Percentiles rank a stretch among this genome's conserved stretches.
Evolutionary conservation across 2,797 vertebrate genomes (phyloP).

Genomic region (Aeoliscus strigatus): DNA sequence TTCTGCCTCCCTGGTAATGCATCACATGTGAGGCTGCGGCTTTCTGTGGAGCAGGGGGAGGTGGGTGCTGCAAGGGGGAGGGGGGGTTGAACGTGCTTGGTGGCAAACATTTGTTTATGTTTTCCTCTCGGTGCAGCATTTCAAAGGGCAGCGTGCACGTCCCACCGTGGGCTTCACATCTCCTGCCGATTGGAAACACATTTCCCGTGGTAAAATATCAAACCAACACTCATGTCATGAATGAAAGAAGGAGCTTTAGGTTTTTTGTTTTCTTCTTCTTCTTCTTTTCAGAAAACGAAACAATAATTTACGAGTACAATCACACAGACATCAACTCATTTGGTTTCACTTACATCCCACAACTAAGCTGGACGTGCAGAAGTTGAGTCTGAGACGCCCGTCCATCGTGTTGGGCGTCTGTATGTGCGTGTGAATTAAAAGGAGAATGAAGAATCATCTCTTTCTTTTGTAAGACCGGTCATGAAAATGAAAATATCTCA

Average conservation of each 20-base stretch:
- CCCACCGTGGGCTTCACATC: conserved; percentile 55
- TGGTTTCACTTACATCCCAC: too few species aligned
- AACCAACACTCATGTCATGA: conserved; percentile 42
- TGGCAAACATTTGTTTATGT: conserved; percentile 80
- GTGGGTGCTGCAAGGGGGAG: conserved; percentile 2
- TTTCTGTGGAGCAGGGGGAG: conserved; percentile 47
- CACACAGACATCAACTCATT: conserved; percentile 45
- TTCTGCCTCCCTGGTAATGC: conserved; percentile 63
- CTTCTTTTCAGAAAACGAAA: conserved; percentile 24
- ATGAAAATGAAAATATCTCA: too few species aligned
- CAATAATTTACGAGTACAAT: conserved; percentile 50
- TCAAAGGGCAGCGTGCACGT: conserved; percentile 69
- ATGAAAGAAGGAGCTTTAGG: conserved; percentile 12
- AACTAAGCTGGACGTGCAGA: too few species aligned
- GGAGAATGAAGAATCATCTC: too few species aligned
- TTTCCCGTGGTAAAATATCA: conserved; percentile 60
- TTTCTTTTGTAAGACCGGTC: too few species aligned
- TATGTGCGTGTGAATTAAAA: too few species aligned
- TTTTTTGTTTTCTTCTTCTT: conserved; percentile 28
- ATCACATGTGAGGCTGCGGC: conserved; percentile 70
- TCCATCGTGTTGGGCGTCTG: too few species aligned
- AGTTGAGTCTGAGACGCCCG: too few species aligned
- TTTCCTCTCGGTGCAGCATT: conserved; percentile 70
- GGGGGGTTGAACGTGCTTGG: conserved; percentile 70
- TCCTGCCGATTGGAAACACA: conserved; percentile 72